Base-by-base conservation (phyloP, 30 jellyfish, hydroid and myxozoan genomes). In the Cassiopea andromeda region DNA sequence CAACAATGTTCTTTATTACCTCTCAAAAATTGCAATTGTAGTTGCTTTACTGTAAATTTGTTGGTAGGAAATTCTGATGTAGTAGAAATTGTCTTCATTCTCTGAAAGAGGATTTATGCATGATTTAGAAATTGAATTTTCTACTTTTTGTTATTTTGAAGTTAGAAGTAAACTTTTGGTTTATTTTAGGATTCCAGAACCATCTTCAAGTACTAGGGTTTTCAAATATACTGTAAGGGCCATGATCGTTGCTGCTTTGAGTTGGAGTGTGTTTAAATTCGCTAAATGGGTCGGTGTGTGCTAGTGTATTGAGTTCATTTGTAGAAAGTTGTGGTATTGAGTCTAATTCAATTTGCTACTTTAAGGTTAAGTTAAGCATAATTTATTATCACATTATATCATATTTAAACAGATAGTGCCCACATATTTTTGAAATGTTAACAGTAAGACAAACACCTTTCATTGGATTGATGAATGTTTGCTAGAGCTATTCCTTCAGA, bases 211-310 rank as follows among this genome's bases (percentile, higher is more conserved):
- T 46, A 68, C 92, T 38, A 75, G 81, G 88, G 78, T 97, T 1
- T 49, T 94, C 80, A 90, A 83, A 54, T 73, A 69, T 73, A 50
- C 97, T 44, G 78, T 94, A 38, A 81, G 93, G 87, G 99, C 99
- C 69, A 85, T 94, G 6, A n/a, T 94, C 14, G 98, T 94, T 1
- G 99, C 99, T 1, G 97, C 96, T 1, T 16, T 94, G 4, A 94
- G 99, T 67, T 94, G 98, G 97, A 77, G 99, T 80, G 98, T 91
- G 48, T 94, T 84, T 70, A 91, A 93, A 68, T 73, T 94, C 43
- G 87, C 82, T 48, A 94, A 87, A 50, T 94, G 97, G 97, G 72
- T 91, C 57, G 96, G 96, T 60, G 88, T 89, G 18, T 81, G 61
- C 81, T 70, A 70, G 54, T 70, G 2, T 7, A 70, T 70, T 70